Evolutionary conservation across 2,888 invertebrate genomes (phyloP).

Genomic region (Eulithis prunata): DNA sequence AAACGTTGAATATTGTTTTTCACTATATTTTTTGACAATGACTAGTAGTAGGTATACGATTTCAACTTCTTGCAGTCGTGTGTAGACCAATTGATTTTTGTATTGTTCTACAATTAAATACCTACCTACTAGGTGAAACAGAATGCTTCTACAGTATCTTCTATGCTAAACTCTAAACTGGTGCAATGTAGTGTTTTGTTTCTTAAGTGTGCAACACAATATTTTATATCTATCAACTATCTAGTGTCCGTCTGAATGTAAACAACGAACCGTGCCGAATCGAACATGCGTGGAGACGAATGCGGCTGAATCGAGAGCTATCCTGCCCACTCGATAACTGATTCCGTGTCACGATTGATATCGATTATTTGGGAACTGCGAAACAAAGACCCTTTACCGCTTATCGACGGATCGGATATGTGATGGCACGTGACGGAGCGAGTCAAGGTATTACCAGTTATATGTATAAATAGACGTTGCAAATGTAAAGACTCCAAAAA

Average conservation of each 20-base stretch:
- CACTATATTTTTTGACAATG: background rate
- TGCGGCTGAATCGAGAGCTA: constrained; percentile 53
- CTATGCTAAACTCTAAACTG: background rate
- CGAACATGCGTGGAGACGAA: background rate
- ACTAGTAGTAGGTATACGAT: background rate
- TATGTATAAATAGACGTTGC: background rate
- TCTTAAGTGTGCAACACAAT: no score
- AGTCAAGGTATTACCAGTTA: constrained; percentile 18
- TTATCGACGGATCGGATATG: constrained; percentile 33
- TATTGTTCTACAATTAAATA: no score
- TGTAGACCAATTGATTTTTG: no score
- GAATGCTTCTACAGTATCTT: background rate
- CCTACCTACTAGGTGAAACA: no score
- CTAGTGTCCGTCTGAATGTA: background rate
- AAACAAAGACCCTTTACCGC: constrained; percentile 59
- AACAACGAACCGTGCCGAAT: constrained; percentile 6
- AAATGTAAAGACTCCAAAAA: background rate
- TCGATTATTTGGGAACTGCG: constrained; percentile 56
- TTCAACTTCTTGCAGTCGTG: no score
- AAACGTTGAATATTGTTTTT: background rate
- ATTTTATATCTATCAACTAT: background rate
- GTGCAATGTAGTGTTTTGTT: no score
- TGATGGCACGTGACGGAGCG: constrained; percentile 21
- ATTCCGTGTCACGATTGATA: constrained; percentile 67
- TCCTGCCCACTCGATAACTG: constrained; percentile 63